Evolutionary conservation across 2,113 vertebrate species (phyloP), one percentile per base, ranked within the genome.

Genomic region (Heterocephalus glaber): DNA sequence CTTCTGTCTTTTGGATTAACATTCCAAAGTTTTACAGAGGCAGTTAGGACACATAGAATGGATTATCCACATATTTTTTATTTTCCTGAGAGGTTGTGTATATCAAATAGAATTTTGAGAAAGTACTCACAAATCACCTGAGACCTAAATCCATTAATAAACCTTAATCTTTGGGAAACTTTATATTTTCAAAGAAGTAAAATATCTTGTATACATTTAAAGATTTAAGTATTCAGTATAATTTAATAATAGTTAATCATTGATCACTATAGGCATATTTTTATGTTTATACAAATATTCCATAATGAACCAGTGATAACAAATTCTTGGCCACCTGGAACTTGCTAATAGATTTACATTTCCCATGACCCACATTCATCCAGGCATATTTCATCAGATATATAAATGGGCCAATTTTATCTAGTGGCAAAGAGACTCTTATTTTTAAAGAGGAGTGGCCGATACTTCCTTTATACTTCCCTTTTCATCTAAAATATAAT

Each of bases 1-100:
- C 12, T n/a, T 74, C 85, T 88, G 3, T 74, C n/a, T n/a, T 94
- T 90, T 86, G 74, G 91, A 94, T 95, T 94, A 89, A 94, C 90
- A 76, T 66, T 14, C n/a, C 66, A 9, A 89, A 82, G 28, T 83
- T 90, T 94, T 77, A 66, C 2, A 88, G 16, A 74, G n/a, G 17
- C 30, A 47, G 86, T 77, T 74, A 52, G 83, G 77, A 68, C 3
- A 60, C 28, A 65, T 33, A 24, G 14, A 92, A 82, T n/a, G 35
- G 19, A 74, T 54, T 76, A 52, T 44, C n/a, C 58, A 41, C 4
- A 5, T 22, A n/a, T 9, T 13, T 95, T 90, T 94, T 88, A 12
- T 90, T 94, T 95, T 86, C 22, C 70, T 33, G 7, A 68, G 16
- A 47, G 6, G 5, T 49, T 89, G 35, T n/a, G 7, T 49, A 17